These are phyloP conservation scores for Cepaea hortensis DNA, from an alignment of 2,888 invertebrate species.

Conservation along the genomic window DNA sequence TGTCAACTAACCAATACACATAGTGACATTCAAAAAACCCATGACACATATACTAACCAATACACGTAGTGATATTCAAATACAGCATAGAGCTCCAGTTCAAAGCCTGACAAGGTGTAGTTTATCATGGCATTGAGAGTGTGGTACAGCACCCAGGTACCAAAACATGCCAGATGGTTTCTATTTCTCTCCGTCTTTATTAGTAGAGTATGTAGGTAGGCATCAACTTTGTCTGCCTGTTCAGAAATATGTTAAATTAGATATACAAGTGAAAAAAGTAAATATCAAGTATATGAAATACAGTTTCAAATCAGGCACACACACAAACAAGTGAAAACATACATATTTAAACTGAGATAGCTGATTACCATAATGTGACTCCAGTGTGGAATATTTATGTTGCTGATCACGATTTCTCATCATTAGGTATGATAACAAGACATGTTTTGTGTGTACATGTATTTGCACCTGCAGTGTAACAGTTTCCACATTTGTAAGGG, in stretches of 20 bases:
- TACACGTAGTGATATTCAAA: constrained; percentile 97
- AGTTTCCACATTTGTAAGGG: no score
- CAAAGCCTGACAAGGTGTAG: constrained; percentile 94
- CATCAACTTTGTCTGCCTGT: constrained; percentile 93
- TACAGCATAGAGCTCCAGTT: constrained; percentile 94
- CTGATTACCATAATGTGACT: no score
- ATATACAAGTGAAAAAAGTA: neutral
- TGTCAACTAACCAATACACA: no score
- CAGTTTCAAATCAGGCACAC: no score
- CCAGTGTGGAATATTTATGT: no score
- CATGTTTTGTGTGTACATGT: no score
- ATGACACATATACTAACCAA: constrained; percentile 66
- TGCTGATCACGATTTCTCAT: no score
- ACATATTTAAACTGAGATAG: no score
- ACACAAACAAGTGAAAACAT: no score
- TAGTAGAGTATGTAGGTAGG: constrained; percentile 84
- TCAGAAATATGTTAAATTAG: neutral
- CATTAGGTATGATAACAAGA: no score
- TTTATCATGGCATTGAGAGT: constrained; percentile 88
- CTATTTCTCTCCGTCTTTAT: constrained; percentile 83
- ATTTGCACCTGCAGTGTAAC: no score
- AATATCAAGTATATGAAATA: no score
- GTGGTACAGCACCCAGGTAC: constrained; percentile 96
- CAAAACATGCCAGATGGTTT: constrained; percentile 87
- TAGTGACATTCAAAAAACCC: neutral